Conservation (phyloP, 1,140 invertebrate species). For the Drosophila obscura region DNA sequence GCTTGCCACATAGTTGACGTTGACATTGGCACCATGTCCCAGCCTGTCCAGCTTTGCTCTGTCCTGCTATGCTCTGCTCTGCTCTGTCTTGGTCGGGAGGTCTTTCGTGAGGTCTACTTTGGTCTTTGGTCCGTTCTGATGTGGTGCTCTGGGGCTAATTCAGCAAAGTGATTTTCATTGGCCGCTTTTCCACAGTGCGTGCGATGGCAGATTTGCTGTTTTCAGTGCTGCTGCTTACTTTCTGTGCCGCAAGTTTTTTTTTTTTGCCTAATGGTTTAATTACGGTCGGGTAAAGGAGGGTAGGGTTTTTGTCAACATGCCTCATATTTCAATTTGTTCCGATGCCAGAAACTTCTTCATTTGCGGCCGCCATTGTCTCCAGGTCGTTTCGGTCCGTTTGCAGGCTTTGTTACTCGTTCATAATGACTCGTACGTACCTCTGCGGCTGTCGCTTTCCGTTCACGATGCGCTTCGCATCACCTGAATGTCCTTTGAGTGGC, state of each 20-base stretch:
- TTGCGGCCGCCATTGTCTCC: not conserved
- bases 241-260: constrained; percentile 1
- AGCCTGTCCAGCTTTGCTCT: not conserved
- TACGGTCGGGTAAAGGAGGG: constrained; percentile 60
- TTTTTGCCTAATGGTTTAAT: constrained; percentile 73
- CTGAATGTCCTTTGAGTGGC: constrained; percentile 47
- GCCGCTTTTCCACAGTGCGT: constrained; percentile 63
- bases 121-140: not conserved
- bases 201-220: constrained; percentile 29
- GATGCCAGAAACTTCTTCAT: constrained; percentile 8
- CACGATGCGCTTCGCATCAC: constrained; percentile 17
- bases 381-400: not conserved
- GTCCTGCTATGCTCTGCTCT: not conserved
- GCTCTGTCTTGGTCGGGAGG: too few relatives aligned
- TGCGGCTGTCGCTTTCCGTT: constrained; percentile 32
- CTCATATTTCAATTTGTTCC: constrained; percentile 38
- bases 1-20: constrained; percentile 57
- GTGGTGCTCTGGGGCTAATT: constrained; percentile 57
- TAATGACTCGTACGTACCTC: constrained; percentile 29
- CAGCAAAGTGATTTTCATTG: constrained; percentile 75
- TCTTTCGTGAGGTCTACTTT: too few relatives aligned
- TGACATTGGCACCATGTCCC: constrained; percentile 33
- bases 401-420: not conserved
- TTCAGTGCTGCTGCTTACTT: constrained; percentile 2
- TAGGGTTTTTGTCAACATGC: constrained; percentile 37